phyloP scores from a whole-genome alignment of 2,797 vertebrate genomes.

The Coregonus sp. region DNA sequence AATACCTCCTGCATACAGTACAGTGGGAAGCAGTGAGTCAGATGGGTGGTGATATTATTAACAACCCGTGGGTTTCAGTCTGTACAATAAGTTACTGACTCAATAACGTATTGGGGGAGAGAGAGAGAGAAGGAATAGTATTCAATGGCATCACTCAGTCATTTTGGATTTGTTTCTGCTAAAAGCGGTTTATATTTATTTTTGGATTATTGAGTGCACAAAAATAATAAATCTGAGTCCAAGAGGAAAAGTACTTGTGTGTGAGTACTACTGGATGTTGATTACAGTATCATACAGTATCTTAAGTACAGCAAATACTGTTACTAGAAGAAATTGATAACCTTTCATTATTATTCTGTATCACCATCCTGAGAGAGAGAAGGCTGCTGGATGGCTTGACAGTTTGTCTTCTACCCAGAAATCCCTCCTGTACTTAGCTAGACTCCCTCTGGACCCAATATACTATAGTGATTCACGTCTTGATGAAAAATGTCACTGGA shows the following conservation, averaged over 20 bases:
- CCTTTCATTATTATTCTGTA: background rate
- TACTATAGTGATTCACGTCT: background rate
- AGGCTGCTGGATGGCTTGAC: background rate
- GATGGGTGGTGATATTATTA: background rate
- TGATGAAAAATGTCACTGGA: conserved; percentile 6
- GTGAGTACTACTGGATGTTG: background rate
- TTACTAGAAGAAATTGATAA: background rate
- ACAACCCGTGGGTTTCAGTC: background rate
- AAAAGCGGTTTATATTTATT: background rate
- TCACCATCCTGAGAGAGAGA: background rate
- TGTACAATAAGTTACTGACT: background rate
- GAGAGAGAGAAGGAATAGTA: background rate
- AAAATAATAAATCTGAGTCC: background rate
- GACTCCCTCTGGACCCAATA: background rate
- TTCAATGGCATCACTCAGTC: background rate
- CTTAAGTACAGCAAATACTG: background rate
- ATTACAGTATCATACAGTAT: background rate
- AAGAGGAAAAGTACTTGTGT: background rate
- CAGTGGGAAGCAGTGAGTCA: conserved; percentile 21
- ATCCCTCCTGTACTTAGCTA: conserved; percentile 8
- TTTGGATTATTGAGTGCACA: background rate
- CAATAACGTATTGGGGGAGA: background rate
- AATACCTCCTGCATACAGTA: conserved; percentile 10
- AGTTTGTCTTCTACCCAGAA: background rate
- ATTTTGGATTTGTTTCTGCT: background rate